Conservation (phyloP, 2,797 vertebrate species). For the Muscicapa striata region DNA sequence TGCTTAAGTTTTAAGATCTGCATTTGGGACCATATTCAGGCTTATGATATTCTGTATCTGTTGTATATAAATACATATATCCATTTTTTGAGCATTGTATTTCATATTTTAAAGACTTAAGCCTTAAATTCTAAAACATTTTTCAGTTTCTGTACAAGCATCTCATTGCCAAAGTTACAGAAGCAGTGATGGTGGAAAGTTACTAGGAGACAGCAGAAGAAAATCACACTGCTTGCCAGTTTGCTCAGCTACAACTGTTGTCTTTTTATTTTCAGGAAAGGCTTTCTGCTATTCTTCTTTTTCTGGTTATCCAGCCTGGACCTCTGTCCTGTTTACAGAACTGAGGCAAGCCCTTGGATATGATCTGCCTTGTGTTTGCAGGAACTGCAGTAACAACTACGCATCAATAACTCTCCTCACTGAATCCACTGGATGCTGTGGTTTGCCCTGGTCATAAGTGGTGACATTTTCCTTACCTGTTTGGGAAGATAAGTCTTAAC, state of each 20-base stretch:
- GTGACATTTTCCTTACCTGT: not conserved
- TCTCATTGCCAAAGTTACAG: not conserved
- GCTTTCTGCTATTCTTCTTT: not conserved
- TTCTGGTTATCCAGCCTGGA: not conserved
- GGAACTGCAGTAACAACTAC: not conserved
- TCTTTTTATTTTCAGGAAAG: conserved; percentile 67
- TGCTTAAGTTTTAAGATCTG: not conserved
- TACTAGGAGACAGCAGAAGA: not conserved
- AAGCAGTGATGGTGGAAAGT: not conserved
- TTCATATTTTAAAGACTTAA: not conserved
- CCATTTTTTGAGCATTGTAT: not conserved
- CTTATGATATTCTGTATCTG: not conserved
- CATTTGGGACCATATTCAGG: not conserved
- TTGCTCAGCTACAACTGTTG: not conserved
- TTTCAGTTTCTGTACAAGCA: not conserved
- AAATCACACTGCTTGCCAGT: not conserved
- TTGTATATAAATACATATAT: not conserved
- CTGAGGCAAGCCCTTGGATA: not conserved
- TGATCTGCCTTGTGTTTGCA: not conserved
- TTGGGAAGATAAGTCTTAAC: not conserved
- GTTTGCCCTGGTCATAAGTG: not conserved
- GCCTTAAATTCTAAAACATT: not conserved
- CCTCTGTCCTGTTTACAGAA: not conserved
- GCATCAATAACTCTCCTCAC: not conserved
- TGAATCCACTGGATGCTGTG: not conserved